A percentile compares a stretch with the other conserved stretches of the same genome.
Conservation (phyloP, 2,113 vertebrate species). For the Beaufortia kweichowensis region DNA sequence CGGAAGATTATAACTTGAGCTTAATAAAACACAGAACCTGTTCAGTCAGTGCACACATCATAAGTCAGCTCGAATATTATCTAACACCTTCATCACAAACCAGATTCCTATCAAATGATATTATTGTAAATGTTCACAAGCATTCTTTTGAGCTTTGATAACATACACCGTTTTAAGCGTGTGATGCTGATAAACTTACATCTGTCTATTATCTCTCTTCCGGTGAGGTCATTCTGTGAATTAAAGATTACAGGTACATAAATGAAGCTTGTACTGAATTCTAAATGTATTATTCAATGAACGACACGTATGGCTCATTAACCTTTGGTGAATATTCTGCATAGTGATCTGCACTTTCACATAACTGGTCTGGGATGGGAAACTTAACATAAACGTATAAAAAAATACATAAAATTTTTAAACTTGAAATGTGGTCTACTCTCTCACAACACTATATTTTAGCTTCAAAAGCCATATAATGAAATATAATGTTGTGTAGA, state of each 20-base stretch:
- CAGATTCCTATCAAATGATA: conserved; percentile 24
- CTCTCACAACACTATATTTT: no score
- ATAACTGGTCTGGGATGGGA: background rate
- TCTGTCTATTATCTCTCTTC: background rate
- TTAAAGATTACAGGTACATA: background rate
- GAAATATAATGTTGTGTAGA: no score
- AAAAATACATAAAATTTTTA: background rate
- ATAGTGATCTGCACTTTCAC: conserved; percentile 1
- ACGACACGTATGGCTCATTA: background rate
- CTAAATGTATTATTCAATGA: background rate
- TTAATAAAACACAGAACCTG: conserved; percentile 22
- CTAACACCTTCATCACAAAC: conserved; percentile 33
- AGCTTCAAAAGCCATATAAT: no score
- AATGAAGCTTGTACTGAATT: background rate
- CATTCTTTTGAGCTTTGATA: conserved; percentile 5
- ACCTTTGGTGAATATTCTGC: background rate
- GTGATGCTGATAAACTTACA: background rate
- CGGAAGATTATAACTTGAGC: background rate
- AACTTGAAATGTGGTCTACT: no score
- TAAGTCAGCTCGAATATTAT: conserved; percentile 29
- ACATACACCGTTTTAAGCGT: conserved; percentile 1
- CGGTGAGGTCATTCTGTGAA: background rate
- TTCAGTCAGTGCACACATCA: conserved; percentile 26
- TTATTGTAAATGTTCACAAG: conserved; percentile 9
- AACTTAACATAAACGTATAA: conserved; percentile 1